phyloP scores from a whole-genome alignment of 2,113 vertebrate genomes.

The Danionella cerebrum region DNA sequence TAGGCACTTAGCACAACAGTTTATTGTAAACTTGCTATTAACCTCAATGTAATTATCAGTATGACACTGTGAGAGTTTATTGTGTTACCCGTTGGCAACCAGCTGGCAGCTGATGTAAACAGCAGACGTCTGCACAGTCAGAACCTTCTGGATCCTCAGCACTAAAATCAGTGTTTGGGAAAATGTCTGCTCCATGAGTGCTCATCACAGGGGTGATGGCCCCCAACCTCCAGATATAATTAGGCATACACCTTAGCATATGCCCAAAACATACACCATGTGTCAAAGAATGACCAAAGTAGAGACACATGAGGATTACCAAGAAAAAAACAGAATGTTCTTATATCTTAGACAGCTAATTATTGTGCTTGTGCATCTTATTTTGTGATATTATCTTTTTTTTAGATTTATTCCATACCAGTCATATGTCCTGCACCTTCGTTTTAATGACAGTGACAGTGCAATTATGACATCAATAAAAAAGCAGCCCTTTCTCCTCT shows the following conservation, averaged over 20 bases:
- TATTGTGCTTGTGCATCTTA: background rate
- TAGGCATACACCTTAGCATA: slow-evolving; percentile 7
- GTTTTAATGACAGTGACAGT: background rate
- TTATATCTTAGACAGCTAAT: background rate
- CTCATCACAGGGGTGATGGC: background rate
- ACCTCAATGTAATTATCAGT: background rate
- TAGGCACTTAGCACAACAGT: background rate
- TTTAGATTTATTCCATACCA: background rate
- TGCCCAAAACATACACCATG: slow-evolving; percentile 8
- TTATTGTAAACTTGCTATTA: background rate
- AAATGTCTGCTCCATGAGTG: background rate
- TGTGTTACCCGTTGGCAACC: slow-evolving; percentile 2
- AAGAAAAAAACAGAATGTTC: too few species aligned
- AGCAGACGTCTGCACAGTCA: slow-evolving; percentile 24
- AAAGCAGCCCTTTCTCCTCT: background rate
- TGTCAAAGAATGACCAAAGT: slow-evolving; percentile 2
- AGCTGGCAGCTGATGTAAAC: background rate
- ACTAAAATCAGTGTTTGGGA: slow-evolving; percentile 24
- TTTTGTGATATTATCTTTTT: background rate
- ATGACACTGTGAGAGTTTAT: background rate
- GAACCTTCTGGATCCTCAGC: slow-evolving; percentile 1
- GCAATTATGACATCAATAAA: slow-evolving; percentile 5
- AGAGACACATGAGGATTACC: too few species aligned
- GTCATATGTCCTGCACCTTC: background rate
- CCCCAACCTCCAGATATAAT: slow-evolving; percentile 18